Conservation (phyloP, 2,888 invertebrate genomes). For the Orchestes rusci region DNA sequence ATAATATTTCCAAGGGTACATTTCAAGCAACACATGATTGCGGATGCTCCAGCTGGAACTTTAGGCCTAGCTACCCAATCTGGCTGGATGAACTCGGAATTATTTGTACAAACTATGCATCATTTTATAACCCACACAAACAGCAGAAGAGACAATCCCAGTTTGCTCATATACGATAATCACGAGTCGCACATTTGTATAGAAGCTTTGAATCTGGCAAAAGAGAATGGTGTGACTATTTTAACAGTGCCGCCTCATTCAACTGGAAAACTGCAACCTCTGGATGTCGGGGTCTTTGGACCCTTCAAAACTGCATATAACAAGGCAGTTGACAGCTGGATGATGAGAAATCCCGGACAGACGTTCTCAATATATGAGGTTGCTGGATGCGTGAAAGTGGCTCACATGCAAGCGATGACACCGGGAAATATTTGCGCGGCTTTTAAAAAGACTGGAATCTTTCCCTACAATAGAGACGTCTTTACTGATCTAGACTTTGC, state of each 20-base stretch:
- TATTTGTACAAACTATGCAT: conserved; percentile 20
- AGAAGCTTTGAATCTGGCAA: conserved; percentile 32
- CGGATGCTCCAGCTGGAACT: conserved; percentile 14
- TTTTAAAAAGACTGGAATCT: conserved; percentile 11
- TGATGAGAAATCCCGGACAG: conserved; percentile 27
- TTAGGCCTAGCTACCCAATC: conserved; percentile 15
- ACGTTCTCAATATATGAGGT: conserved; percentile 25
- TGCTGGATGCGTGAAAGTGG: conserved; percentile 21
- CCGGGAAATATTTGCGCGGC: conserved; percentile 10
- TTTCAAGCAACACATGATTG: conserved; percentile 13
- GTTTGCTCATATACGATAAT: conserved; percentile 36
- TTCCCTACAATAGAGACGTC: conserved; percentile 9
- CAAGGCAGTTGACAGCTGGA: conserved; percentile 32
- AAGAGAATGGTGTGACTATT: conserved; percentile 37
- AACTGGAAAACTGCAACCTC: conserved; percentile 13
- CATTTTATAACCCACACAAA: conserved; percentile 26
- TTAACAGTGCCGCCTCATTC: conserved; percentile 40
- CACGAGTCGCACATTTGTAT: conserved; percentile 35
- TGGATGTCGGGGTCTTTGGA: conserved; percentile 11
- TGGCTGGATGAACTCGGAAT: conserved; percentile 22
- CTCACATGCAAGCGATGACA: conserved; percentile 25
- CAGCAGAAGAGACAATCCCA: conserved; percentile 30
- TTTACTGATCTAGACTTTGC: conserved; percentile 7
- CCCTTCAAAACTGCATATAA: conserved; percentile 20
- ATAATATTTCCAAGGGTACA: conserved; percentile 9